These are phyloP conservation scores for Phyllotreta striolata DNA, from an alignment of 2,888 invertebrate species.

Conservation along the genomic window DNA sequence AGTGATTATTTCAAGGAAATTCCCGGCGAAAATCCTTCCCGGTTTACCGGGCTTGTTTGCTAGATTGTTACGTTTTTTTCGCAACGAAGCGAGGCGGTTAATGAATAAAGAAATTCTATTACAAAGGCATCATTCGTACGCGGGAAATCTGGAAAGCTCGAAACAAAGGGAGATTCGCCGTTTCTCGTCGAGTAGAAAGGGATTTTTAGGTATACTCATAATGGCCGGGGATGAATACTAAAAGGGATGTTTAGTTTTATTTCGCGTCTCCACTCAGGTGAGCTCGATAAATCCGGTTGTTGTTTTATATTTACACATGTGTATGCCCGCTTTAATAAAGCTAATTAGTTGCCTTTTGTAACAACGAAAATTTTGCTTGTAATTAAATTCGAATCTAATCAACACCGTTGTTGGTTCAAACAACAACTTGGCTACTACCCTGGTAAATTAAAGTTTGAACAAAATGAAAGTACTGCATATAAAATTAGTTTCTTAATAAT, in stretches of 20 bases:
- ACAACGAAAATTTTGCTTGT: no score
- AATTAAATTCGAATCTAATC: no score
- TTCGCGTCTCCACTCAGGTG: background rate
- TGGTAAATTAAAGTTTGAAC: no score
- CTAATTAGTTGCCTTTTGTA: no score
- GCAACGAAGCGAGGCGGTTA: background rate
- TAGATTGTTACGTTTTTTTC: background rate
- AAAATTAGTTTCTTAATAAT: no score
- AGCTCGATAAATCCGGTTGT: background rate
- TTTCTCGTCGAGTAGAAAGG: background rate
- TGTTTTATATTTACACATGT: background rate
- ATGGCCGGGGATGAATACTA: background rate
- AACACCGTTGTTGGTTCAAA: no score
- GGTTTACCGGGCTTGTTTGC: background rate
- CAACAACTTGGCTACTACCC: no score
- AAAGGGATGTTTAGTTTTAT: background rate
- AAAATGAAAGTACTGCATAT: no score
- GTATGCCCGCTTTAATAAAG: no score
- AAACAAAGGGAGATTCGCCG: constrained; percentile 9
- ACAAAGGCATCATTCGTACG: constrained; percentile 1
- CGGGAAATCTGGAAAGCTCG: constrained; percentile 1
- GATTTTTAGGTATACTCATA: constrained; percentile 2
- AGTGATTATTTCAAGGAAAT: no score
- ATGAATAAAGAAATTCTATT: constrained; percentile 14
- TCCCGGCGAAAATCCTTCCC: no score